phyloP scores from a whole-genome alignment of 2,113 vertebrate species.

The Phainopepla nitens region DNA sequence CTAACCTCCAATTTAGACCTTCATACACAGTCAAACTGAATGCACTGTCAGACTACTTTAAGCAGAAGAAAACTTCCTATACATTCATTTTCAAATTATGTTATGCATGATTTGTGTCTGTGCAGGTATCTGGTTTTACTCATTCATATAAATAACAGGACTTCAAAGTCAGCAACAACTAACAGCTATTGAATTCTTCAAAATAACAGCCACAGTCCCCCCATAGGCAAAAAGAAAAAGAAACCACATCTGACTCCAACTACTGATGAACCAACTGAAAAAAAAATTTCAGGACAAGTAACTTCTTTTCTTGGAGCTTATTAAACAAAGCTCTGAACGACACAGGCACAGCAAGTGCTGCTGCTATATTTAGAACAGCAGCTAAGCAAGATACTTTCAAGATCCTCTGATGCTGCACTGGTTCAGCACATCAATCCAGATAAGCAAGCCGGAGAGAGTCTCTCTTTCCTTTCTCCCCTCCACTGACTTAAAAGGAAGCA shows the following conservation, averaged over 20 bases:
- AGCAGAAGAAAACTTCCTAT: not conserved
- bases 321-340: conserved; percentile 7
- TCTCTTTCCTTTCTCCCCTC: not conserved
- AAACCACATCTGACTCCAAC: not conserved
- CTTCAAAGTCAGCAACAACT: not conserved
- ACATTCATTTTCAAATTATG: not conserved
- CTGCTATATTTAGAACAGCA: conserved; percentile 65
- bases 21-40: not conserved
- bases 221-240: not conserved
- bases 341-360: not conserved
- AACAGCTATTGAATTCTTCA: not conserved
- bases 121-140: not conserved
- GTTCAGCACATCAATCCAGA: conserved; percentile 14
- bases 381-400: conserved; percentile 41
- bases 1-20: not conserved
- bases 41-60: not conserved
- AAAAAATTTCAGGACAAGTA: not conserved
- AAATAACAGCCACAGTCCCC: not conserved
- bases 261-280: not conserved
- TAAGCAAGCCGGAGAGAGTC: not conserved
- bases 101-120: not conserved
- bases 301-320: not conserved
- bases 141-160: not conserved
- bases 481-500: not conserved
- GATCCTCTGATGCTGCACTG: conserved; percentile 27